Percentiles rank a stretch among this genome's conserved stretches.
phyloP scores from a whole-genome alignment of 2,888 invertebrate genomes.

The Prosapia bicincta region DNA sequence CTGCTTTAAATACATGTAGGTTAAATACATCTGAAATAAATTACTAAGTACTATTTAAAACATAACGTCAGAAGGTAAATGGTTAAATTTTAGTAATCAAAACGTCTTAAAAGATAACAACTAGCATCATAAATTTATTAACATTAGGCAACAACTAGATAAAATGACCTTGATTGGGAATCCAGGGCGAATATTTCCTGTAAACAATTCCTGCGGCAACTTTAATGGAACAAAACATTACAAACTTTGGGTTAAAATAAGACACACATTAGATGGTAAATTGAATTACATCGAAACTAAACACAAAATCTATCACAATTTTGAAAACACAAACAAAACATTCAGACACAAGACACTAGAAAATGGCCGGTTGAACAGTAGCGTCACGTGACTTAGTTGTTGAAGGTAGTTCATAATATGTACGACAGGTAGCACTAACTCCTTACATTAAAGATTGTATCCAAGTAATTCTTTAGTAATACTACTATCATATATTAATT shows the following conservation, averaged over 20 bases:
- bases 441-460: too few relatives aligned
- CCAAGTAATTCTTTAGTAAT: too few relatives aligned
- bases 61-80: neutral
- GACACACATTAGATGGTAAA: neutral
- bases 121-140: neutral
- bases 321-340: neutral
- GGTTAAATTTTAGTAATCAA: neutral
- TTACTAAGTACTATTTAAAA: neutral
- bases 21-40: too few relatives aligned
- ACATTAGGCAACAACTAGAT: slow-evolving; percentile 6
- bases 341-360: neutral
- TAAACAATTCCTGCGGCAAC: neutral
- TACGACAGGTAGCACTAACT: neutral
- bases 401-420: neutral
- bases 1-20: too few relatives aligned
- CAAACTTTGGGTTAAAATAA: neutral
- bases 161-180: slow-evolving; percentile 29
- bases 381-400: neutral
- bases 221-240: neutral
- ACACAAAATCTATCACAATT: neutral
- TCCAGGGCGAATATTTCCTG: slow-evolving; percentile 27
- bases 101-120: neutral
- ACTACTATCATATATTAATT: too few relatives aligned
- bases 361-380: neutral
- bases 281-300: neutral